phyloP scores from a whole-genome alignment of 2,797 vertebrate genomes.

The Pangasius djambal region DNA sequence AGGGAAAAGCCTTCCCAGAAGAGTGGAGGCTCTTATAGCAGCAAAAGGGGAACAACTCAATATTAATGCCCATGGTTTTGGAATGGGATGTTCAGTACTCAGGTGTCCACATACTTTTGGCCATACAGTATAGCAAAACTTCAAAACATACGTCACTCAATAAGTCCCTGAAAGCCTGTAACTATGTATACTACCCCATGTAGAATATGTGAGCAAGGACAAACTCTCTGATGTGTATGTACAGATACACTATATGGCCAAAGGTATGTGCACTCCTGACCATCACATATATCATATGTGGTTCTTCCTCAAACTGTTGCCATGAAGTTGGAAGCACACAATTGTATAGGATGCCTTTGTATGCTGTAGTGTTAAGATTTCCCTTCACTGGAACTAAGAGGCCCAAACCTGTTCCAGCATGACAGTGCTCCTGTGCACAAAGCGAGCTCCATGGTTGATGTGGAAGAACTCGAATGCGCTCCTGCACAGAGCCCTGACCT shows the following conservation, averaged over 20 bases:
- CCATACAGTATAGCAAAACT: neutral
- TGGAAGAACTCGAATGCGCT: neutral
- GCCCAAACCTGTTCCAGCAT: neutral
- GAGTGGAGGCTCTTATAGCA: neutral
- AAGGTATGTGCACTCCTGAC: neutral
- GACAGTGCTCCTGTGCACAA: neutral
- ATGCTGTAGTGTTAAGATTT: neutral
- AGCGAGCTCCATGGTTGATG: neutral
- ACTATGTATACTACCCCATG: too few relatives aligned
- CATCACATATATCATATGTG: neutral
- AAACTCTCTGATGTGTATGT: neutral
- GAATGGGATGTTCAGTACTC: neutral
- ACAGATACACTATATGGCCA: neutral
- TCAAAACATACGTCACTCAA: too few relatives aligned
- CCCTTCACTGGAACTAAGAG: neutral
- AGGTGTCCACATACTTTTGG: neutral
- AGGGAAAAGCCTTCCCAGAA: neutral
- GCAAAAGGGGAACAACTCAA: neutral
- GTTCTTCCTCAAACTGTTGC: neutral
- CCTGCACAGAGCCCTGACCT: neutral
- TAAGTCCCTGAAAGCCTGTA: neutral
- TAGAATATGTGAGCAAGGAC: neutral
- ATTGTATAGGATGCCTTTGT: neutral
- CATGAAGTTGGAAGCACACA: neutral
- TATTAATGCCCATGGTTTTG: neutral